Evolutionary conservation across 1,140 invertebrate species (phyloP).

Genomic region (Heliconius himera): DNA sequence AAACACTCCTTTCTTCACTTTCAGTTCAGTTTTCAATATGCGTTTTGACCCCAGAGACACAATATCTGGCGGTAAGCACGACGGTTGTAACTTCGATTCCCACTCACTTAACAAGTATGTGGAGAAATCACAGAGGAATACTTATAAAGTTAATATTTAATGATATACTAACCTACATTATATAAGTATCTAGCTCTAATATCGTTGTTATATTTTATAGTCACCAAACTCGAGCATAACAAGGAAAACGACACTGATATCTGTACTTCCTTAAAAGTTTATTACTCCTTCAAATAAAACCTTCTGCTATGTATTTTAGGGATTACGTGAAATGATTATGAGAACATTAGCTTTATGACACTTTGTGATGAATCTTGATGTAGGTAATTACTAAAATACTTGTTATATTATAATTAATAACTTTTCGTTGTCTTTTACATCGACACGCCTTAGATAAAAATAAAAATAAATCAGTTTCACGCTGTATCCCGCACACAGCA

Average conservation of each 20-base stretch:
- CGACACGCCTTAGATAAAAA: background rate
- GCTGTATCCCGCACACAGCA: too few relatives aligned
- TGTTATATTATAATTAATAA: background rate
- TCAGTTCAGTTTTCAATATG: too few relatives aligned
- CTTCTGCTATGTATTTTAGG: background rate
- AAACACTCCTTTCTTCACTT: too few relatives aligned
- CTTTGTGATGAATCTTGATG: background rate
- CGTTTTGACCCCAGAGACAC: too few relatives aligned
- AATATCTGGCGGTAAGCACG: too few relatives aligned
- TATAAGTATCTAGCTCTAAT: background rate
- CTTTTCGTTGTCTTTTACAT: background rate
- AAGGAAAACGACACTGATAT: background rate
- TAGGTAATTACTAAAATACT: background rate
- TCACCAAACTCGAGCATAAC: background rate
- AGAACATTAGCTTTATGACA: background rate
- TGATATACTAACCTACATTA: background rate
- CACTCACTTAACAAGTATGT: too few relatives aligned
- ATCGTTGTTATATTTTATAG: background rate
- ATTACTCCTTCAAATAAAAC: background rate
- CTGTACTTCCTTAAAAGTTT: background rate
- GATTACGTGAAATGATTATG: background rate
- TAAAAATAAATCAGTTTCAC: too few relatives aligned
- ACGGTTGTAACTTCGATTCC: too few relatives aligned
- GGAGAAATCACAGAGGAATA: background rate
- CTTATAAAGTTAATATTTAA: too few relatives aligned